Conservation (phyloP, 2,797 vertebrate genomes). For the Varecia variegata region DNA sequence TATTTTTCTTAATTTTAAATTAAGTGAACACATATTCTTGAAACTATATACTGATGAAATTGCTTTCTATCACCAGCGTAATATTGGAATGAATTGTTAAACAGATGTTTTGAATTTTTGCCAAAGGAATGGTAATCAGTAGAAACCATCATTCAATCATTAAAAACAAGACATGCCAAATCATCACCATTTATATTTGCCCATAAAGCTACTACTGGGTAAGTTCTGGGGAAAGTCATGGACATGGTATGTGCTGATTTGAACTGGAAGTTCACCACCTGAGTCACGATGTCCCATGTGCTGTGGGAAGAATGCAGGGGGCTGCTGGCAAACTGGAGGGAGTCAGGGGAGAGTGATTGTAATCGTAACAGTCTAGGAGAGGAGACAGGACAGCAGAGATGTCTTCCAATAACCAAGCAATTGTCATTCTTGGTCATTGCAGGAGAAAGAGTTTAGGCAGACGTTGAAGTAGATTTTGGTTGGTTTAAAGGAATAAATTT, state of each 20-base stretch:
- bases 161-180: slow-evolving; percentile 8
- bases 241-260: background rate
- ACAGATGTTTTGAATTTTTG: background rate
- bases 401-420: background rate
- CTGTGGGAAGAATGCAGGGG: background rate
- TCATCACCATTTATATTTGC: background rate
- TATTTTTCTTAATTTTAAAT: background rate
- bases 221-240: background rate
- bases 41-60: background rate
- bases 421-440: background rate
- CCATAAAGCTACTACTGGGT: background rate
- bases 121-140: background rate
- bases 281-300: background rate
- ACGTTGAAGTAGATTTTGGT: background rate
- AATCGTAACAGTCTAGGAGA: background rate
- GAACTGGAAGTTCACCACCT: background rate
- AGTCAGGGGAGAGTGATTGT: background rate
- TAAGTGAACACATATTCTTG: background rate
- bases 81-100: background rate
- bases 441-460: background rate
- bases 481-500: background rate
- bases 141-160: background rate
- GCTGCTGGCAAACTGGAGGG: background rate
- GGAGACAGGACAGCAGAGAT: background rate
- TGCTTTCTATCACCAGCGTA: background rate